Conservation (phyloP, 1,140 invertebrate genomes). For the Druon quercuslanigerum region DNA sequence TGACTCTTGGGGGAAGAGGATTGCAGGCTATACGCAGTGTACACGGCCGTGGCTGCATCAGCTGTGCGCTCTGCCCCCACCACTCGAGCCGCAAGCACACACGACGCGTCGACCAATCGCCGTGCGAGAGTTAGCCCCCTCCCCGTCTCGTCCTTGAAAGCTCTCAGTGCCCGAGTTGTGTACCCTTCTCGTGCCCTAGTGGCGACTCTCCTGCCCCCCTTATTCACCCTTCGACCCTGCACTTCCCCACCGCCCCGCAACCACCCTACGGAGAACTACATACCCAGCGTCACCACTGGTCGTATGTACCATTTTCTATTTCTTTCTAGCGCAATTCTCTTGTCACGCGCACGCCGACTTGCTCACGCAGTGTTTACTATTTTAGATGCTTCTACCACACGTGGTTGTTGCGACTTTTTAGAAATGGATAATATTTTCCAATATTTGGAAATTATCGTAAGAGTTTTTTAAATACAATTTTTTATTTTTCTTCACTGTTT, state of each 20-base stretch:
- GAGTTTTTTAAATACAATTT: no score
- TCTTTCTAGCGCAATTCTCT: slow-evolving; percentile 14
- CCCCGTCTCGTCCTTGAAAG: slow-evolving; percentile 54
- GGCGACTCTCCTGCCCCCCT: slow-evolving; percentile 33
- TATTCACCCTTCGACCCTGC: background rate
- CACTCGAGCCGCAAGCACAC: slow-evolving; percentile 31
- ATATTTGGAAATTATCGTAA: no score
- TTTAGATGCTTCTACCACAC: slow-evolving; percentile 10
- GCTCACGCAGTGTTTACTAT: slow-evolving; percentile 28
- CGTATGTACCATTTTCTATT: slow-evolving; percentile 28
- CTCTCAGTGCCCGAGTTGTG: slow-evolving; percentile 34
- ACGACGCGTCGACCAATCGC: slow-evolving; percentile 52
- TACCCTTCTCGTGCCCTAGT: slow-evolving; percentile 18
- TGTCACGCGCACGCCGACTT: background rate
- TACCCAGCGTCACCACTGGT: slow-evolving; percentile 21
- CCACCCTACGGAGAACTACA: slow-evolving; percentile 11
- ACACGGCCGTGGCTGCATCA: slow-evolving; percentile 57
- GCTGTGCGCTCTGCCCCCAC: slow-evolving; percentile 63
- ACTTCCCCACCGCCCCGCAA: background rate
- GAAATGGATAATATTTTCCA: no score
- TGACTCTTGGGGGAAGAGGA: slow-evolving; percentile 59
- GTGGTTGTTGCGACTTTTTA: background rate
- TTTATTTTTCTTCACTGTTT: no score
- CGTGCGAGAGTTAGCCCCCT: slow-evolving; percentile 40
- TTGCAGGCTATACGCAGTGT: slow-evolving; percentile 63